Conservation (phyloP, 1,140 invertebrate species). For the Acromyrmex charruanus region DNA sequence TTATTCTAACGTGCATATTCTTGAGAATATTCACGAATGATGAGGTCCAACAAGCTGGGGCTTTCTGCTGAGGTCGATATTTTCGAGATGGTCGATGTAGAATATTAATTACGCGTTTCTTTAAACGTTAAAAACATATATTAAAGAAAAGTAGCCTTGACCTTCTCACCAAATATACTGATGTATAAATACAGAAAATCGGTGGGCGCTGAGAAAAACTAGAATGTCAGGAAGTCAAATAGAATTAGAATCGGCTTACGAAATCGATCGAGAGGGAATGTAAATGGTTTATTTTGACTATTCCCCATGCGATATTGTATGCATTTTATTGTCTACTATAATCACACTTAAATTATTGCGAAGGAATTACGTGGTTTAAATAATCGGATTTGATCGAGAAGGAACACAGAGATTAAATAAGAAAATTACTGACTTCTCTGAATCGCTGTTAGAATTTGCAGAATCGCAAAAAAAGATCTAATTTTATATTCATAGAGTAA, state of each 20-base stretch:
- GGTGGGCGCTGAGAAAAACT: slow-evolving; percentile 10
- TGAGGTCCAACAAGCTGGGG: slow-evolving; percentile 9
- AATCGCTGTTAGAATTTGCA: background rate
- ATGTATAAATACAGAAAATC: slow-evolving; percentile 45
- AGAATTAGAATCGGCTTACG: background rate
- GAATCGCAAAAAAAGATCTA: background rate
- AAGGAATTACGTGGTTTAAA: background rate
- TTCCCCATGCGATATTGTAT: background rate
- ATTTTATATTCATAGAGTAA: background rate
- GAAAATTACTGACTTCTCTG: background rate
- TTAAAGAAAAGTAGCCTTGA: slow-evolving; percentile 14
- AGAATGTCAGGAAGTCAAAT: slow-evolving; percentile 44
- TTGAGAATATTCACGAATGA: slow-evolving; percentile 18
- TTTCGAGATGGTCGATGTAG: background rate
- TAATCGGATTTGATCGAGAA: background rate
- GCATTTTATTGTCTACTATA: background rate
- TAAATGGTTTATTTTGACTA: slow-evolving; percentile 24
- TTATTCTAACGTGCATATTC: background rate
- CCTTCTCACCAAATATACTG: slow-evolving; percentile 29
- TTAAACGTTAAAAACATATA: slow-evolving; percentile 19
- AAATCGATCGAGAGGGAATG: background rate
- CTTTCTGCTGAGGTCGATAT: slow-evolving; percentile 22
- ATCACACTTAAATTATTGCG: background rate
- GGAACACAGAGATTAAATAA: background rate
- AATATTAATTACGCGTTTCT: slow-evolving; percentile 55